Evolutionary conservation across 2,888 invertebrate species (phyloP).

Genomic region (Morinoia aosen): DNA sequence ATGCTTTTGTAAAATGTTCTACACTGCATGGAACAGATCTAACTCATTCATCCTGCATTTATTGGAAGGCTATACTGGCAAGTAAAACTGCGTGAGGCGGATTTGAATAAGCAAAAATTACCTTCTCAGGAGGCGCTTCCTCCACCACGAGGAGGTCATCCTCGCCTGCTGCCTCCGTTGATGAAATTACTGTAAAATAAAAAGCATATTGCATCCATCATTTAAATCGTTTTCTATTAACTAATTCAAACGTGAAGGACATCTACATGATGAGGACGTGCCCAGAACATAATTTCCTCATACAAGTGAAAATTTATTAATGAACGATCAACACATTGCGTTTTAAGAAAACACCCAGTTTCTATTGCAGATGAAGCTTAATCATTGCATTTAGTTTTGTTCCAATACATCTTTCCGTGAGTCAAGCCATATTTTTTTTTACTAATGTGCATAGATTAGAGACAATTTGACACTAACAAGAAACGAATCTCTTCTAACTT

Average conservation of each 20-base stretch:
- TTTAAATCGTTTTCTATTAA: background rate
- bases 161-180: slow-evolving; percentile 72
- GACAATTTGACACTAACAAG: background rate
- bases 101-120: background rate
- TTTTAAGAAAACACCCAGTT: background rate
- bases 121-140: slow-evolving; percentile 71
- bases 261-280: no score
- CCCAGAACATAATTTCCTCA: background rate
- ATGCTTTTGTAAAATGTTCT: no score
- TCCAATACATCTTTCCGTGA: no score
- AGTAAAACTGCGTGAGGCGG: background rate
- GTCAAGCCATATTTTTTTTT: background rate
- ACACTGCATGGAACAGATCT: background rate
- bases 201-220: background rate
- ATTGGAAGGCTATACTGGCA: background rate
- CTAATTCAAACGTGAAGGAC: background rate
- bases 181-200: background rate
- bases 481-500: background rate
- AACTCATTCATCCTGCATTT: background rate
- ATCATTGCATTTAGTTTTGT: no score
- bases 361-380: background rate
- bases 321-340: background rate
- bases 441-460: background rate
- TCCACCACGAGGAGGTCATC: slow-evolving; percentile 77
- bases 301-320: background rate